phyloP scores from a whole-genome alignment of 2,797 vertebrate species.

The Acanthiza pusilla region DNA sequence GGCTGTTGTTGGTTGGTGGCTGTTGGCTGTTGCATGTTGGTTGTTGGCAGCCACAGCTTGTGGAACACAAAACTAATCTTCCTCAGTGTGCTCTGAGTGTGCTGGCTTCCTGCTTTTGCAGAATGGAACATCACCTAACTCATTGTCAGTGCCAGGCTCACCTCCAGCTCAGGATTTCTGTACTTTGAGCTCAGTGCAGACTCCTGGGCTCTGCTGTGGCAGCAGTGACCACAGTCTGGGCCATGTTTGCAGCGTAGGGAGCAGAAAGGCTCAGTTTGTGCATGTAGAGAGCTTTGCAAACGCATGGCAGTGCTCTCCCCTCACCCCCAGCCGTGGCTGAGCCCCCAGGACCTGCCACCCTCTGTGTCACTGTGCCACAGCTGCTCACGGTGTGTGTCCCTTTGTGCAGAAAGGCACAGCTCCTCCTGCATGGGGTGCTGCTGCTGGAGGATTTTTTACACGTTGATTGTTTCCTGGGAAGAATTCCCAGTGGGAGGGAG shows the following conservation, averaged over 20 bases:
- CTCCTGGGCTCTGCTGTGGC: neutral
- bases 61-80: neutral
- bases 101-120: neutral
- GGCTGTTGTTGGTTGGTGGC: too few relatives aligned
- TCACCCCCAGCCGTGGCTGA: neutral
- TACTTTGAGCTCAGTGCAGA: neutral
- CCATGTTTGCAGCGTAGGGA: neutral
- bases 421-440: neutral
- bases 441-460: neutral
- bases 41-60: neutral
- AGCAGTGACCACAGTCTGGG: neutral
- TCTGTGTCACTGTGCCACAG: neutral
- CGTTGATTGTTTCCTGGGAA: neutral
- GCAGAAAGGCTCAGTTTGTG: neutral
- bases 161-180: neutral
- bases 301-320: neutral
- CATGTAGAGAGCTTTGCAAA: neutral
- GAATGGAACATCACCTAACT: neutral
- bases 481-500: neutral
- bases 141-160: neutral
- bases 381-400: neutral
- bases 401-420: neutral
- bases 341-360: neutral
- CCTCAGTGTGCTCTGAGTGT: neutral
- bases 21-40: constrained; percentile 58